These are phyloP conservation scores for Hipparchia sbordonii DNA, from an alignment of 2,888 invertebrate genomes.

Conservation along the genomic window DNA sequence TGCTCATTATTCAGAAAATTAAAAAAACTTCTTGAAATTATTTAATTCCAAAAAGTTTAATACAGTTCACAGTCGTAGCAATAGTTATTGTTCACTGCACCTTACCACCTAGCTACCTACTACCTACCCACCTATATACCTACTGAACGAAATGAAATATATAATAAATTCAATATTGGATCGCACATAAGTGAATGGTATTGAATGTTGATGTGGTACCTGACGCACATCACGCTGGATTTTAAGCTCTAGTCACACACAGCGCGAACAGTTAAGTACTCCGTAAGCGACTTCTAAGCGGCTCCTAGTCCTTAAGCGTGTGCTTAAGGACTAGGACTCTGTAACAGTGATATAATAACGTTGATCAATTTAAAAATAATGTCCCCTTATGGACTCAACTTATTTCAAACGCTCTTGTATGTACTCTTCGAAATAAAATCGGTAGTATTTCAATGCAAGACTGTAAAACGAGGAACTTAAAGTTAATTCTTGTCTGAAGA, in stretches of 20 bases:
- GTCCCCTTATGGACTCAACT: too few species aligned
- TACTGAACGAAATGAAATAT: slow-evolving; percentile 20
- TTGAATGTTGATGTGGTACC: slow-evolving; percentile 21
- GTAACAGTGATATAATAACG: too few species aligned
- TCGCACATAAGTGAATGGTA: slow-evolving; percentile 19
- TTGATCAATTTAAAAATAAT: too few species aligned
- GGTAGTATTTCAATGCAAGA: too few species aligned
- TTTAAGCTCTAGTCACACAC: background rate
- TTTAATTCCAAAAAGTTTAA: background rate
- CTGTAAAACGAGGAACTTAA: too few species aligned
- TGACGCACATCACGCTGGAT: background rate
- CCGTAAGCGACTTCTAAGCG: background rate
- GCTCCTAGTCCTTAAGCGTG: background rate
- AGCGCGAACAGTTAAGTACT: background rate
- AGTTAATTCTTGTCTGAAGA: too few species aligned
- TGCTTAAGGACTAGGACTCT: too few species aligned
- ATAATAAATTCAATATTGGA: slow-evolving; percentile 31
- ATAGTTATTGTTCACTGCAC: background rate
- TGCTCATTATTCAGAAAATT: background rate
- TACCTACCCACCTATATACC: slow-evolving; percentile 17
- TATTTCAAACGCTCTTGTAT: too few species aligned
- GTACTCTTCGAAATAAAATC: too few species aligned
- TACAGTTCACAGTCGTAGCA: background rate
- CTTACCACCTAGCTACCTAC: too few species aligned
- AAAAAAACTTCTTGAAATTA: background rate